Conservation (phyloP, 2,888 invertebrate genomes). For the Acleris sparsana region DNA sequence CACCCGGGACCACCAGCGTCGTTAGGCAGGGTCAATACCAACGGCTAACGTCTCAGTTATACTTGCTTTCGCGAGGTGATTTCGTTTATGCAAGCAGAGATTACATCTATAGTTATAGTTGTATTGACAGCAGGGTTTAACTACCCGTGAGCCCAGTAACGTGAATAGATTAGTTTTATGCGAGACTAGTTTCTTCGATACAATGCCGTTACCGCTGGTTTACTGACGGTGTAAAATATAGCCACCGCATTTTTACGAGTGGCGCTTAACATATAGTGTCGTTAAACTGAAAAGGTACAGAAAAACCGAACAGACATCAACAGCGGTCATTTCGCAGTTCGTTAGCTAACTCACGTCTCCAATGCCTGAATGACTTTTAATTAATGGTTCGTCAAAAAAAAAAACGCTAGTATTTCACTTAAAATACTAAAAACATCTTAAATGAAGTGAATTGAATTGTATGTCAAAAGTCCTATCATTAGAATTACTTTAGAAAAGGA, state of each 20-base stretch:
- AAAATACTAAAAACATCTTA: not conserved
- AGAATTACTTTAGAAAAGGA: no score
- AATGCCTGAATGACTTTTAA: conserved; percentile 10
- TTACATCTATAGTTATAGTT: no score
- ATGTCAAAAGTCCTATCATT: no score
- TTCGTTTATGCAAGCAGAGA: no score
- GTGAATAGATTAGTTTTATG: conserved; percentile 60
- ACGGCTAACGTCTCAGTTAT: no score
- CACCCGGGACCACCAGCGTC: no score
- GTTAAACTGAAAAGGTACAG: conserved; percentile 68
- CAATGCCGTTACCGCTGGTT: conserved; percentile 56
- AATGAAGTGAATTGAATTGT: no score
- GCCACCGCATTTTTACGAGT: conserved; percentile 72
- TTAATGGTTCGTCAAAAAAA: not conserved
- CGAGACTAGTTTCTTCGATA: conserved; percentile 60
- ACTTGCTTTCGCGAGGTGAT: no score
- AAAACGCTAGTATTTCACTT: not conserved
- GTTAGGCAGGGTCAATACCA: no score
- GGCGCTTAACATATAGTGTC: conserved; percentile 75
- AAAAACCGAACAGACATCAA: conserved; percentile 62
- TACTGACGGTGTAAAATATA: conserved; percentile 74
- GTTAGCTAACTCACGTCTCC: conserved; percentile 62
- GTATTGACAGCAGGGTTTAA: not conserved
- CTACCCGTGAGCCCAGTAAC: conserved; percentile 35
- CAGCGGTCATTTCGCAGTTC: conserved; percentile 67